Evolutionary conservation across 2,113 vertebrate species (phyloP), one percentile per base, ranked within the genome.

Genomic region (Genyomyrus donnyi): DNA sequence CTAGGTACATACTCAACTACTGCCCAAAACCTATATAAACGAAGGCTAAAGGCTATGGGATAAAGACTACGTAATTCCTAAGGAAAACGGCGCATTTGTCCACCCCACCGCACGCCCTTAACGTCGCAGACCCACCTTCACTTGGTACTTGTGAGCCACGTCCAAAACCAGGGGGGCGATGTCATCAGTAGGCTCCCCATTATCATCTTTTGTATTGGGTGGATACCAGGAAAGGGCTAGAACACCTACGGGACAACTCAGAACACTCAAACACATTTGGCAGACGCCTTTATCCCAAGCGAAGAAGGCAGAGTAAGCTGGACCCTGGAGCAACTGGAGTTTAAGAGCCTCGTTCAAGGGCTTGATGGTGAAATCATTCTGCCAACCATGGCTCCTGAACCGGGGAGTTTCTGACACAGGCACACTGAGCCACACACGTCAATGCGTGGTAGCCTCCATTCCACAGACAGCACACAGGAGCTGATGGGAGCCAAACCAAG

Each of bases 171-270:
- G 92, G 93, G 97, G 96, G 89, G 99, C 95, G 35, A 99, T 94
- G 85, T 95, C 91, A 92, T 99, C 98, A 70, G 95, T 93, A 74
- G 97, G 94, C 31, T 97, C 95, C 53, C 98, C 98, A 53, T 98
- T 98, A 89, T 99, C 97, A 93, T 99, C 98, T 88, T 94, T 96
- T 94, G 93, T 94, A 58, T 94, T 93, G 3, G 97, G 97, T 91
- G 98, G 98, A 92, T 99, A 99, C 98, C 98, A 99, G 86, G 98
- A 99, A 88, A 99, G 92, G 8, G 96, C 97, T 83, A 99, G 89
- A 58, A 99, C 98, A 93, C 98, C 98, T 99, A 94, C 53, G 87
- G 83, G 17, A 13, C 19, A 13, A 27, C 45, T 17, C 45, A 48
- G 24, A 49, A 13, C 3, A 39, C 74, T 39, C 27, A 80, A 42